These are phyloP conservation scores for Lethocerus indicus DNA, from an alignment of 1,140 invertebrate genomes.

Conservation along the genomic window DNA sequence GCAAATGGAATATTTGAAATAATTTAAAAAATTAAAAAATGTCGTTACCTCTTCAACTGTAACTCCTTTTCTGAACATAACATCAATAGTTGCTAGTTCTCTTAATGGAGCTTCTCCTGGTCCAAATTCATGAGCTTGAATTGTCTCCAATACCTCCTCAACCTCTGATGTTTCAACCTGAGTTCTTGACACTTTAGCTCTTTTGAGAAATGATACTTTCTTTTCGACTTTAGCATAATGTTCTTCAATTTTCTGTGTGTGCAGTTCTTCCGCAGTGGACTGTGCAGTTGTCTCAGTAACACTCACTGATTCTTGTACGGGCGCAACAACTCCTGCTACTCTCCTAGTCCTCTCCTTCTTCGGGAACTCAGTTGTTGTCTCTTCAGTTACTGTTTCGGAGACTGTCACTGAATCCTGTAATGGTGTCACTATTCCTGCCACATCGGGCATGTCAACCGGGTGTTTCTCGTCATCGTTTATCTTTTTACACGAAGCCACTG, in stretches of 20 bases:
- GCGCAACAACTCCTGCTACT: slow-evolving; percentile 11
- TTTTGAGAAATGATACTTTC: slow-evolving; percentile 26
- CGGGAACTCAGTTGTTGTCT: slow-evolving; percentile 11
- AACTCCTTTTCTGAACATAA: slow-evolving; percentile 52
- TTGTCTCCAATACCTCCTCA: slow-evolving; percentile 49
- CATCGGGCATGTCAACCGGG: slow-evolving; percentile 23
- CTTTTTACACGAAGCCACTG: slow-evolving; percentile 39
- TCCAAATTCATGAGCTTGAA: slow-evolving; percentile 60
- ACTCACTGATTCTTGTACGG: slow-evolving; percentile 23
- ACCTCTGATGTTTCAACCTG: slow-evolving; percentile 44
- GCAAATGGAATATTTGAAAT: too few relatives aligned
- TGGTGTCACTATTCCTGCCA: slow-evolving; percentile 12
- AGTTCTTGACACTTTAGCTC: slow-evolving; percentile 26
- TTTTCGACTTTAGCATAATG: slow-evolving; percentile 19
- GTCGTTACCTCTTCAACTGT: slow-evolving; percentile 54
- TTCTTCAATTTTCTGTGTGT: slow-evolving; percentile 12
- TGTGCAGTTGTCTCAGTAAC: slow-evolving; percentile 28
- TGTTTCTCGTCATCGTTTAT: slow-evolving; percentile 31
- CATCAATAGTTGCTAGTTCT: slow-evolving; percentile 65
- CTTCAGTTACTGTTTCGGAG: slow-evolving; percentile 26
- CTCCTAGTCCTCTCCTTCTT: neutral
- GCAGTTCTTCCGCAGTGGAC: slow-evolving; percentile 14
- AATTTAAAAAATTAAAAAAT: too few relatives aligned
- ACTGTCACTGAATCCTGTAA: slow-evolving; percentile 25
- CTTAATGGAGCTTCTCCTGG: slow-evolving; percentile 54